Base-by-base conservation (phyloP, 2,113 vertebrate genomes). In the Morone chrysops region DNA sequence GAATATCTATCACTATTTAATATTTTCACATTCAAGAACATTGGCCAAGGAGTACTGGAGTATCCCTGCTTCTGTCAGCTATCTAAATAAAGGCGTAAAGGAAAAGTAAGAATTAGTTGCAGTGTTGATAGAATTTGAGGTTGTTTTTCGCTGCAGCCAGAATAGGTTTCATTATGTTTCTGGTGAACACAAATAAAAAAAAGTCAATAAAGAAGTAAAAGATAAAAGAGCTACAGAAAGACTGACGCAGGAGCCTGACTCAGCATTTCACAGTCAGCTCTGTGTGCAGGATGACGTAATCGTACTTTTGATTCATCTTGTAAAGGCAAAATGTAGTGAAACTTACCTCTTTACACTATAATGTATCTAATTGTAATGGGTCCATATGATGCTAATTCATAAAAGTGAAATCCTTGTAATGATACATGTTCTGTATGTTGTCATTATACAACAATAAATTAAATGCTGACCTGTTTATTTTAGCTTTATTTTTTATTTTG, bases 161-260 rank as follows among this genome's bases (percentile, higher is more conserved):
- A 6, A 47, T 17, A 4, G 57, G n/a, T 56, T 38, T 17, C 20
- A 13, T 57, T 65, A 8, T 20, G 41, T 41, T 14, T 38, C 36
- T 47, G 12, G 5, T 14, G 36, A 71, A 36, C 16, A 48, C 36
- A 25, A 25, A 25, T 25, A 25, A 25, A 70, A 20, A 40, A 36
- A 50, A 20, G 67, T 31, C 5, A 16, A 31, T 45, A 31, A 20
- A 9, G 36, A 54, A 56, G 3, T 3, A 22, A 41, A 70, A n/a
- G 47, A 63, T 14, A 18, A 47, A 48, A 16, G 2, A 18, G 13
- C 38, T 10, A 6, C 13, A 22, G 1, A 47, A 57, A 59, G 53
- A 70, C 60, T 17, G 84, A 83, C 47, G 57, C 57, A 81, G 47
- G 43, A 80, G 70, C 8, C 85, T 89, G 87, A 88, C 83, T 86